Percentiles rank a stretch among this genome's conserved stretches.
Evolutionary conservation across 2,888 invertebrate species (phyloP).

Genomic region (Macrosoma leucophasiata): DNA sequence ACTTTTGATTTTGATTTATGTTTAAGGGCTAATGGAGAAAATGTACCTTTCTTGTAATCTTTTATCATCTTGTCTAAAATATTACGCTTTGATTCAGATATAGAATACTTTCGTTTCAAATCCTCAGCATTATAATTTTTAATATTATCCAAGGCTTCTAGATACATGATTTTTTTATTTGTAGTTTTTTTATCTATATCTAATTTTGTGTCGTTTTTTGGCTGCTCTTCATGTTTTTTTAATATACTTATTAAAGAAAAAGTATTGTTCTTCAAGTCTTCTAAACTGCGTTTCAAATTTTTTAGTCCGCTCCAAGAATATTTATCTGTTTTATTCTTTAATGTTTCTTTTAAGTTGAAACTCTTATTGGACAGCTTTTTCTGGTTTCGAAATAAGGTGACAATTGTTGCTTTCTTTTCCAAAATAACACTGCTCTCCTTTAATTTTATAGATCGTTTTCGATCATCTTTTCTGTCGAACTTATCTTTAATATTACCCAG

Average conservation of each 20-base stretch:
- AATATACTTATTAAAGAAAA: background rate
- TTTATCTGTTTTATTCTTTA: slow-evolving; percentile 17
- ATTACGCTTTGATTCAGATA: slow-evolving; percentile 29
- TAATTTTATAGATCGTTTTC: background rate
- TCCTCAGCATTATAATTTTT: slow-evolving; percentile 27
- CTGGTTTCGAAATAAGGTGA: slow-evolving; percentile 30
- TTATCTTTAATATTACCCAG: slow-evolving; percentile 30
- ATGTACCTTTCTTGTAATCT: slow-evolving; percentile 31
- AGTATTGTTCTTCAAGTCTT: slow-evolving; percentile 6
- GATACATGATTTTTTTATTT: too few relatives aligned
- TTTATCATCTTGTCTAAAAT: slow-evolving; percentile 32
- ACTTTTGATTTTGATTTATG: slow-evolving; percentile 10
- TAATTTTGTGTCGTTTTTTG: background rate
- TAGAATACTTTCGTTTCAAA: slow-evolving; percentile 27
- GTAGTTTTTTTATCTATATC: slow-evolving; percentile 2
- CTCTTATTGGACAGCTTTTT: slow-evolving; percentile 17
- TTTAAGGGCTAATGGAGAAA: slow-evolving; percentile 21
- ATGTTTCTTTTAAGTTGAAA: slow-evolving; percentile 16
- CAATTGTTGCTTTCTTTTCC: slow-evolving; percentile 14
- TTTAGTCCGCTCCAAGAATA: too few relatives aligned
- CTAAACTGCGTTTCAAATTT: too few relatives aligned
- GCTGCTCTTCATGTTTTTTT: slow-evolving; percentile 1
- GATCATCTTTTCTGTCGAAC: slow-evolving; percentile 18
- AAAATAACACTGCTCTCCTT: slow-evolving; percentile 5
- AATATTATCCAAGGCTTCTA: slow-evolving; percentile 29